phyloP scores from a whole-genome alignment of 1,140 invertebrate species.

The Drosophila obscura region DNA sequence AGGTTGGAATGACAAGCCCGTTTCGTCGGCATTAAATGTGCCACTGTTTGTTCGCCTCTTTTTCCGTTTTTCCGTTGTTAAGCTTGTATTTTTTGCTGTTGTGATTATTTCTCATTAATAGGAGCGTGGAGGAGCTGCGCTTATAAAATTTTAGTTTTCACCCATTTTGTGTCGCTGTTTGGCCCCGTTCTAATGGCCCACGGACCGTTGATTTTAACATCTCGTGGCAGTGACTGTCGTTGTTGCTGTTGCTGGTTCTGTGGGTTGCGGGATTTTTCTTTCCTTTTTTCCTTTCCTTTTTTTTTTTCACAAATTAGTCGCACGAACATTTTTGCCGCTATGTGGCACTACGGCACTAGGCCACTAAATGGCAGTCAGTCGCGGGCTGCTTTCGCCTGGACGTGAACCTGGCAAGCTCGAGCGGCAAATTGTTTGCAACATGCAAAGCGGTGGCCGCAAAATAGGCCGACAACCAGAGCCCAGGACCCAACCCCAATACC shows the following conservation, averaged over 20 bases:
- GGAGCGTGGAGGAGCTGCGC: constrained; percentile 51
- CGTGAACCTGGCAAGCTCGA: not conserved
- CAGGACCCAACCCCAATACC: constrained; percentile 7
- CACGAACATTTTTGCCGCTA: constrained; percentile 76
- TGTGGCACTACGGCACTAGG: constrained; percentile 43
- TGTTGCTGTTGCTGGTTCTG: constrained; percentile 22
- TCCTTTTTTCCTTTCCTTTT: too few species aligned
- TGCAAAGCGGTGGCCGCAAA: constrained; percentile 71
- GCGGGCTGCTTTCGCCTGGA: constrained; percentile 8
- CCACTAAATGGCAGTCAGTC: constrained; percentile 44
- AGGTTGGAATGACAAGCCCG: too few species aligned
- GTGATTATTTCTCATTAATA: constrained; percentile 77
- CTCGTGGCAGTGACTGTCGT: constrained; percentile 61
- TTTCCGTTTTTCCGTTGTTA: constrained; percentile 17
- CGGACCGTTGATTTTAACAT: constrained; percentile 75
- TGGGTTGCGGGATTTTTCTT: constrained; percentile 25
- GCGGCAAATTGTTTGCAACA: constrained; percentile 77
- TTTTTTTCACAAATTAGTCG: constrained; percentile 79
- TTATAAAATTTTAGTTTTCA: constrained; percentile 24
- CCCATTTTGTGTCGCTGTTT: constrained; percentile 15
- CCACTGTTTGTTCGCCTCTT: constrained; percentile 25
- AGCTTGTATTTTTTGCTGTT: constrained; percentile 24
- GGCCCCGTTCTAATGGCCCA: constrained; percentile 73
- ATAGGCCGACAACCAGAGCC: constrained; percentile 56
- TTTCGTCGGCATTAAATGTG: constrained; percentile 13